A percentile compares a stretch with the other conserved stretches of the same genome.
Conservation (phyloP, 2,888 invertebrate species). For the Heliconius charithonia region DNA sequence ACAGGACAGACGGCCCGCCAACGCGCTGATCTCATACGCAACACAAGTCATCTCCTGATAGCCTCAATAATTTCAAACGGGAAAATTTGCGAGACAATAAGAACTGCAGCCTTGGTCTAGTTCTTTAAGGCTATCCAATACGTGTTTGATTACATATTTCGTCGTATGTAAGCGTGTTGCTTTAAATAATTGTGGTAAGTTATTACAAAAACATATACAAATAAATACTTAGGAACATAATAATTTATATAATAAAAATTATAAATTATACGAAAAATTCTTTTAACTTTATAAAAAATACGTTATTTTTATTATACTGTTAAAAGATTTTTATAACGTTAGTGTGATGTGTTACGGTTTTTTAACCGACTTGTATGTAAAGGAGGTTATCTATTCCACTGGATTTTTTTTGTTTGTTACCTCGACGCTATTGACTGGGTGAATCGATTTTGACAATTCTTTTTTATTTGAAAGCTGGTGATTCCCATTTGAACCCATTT, state of each 20-base stretch:
- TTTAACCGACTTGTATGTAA: no score
- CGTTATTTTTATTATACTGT: no score
- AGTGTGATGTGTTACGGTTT: no score
- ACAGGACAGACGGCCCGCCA: constrained; percentile 55
- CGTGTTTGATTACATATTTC: constrained; percentile 25
- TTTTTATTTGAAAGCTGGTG: no score
- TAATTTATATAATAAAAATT: not conserved
- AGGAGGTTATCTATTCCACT: no score
- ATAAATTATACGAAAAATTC: not conserved
- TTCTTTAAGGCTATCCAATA: constrained; percentile 32
- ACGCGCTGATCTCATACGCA: constrained; percentile 49
- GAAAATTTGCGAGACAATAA: constrained; percentile 32
- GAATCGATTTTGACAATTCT: no score
- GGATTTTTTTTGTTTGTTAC: no score
- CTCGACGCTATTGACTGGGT: no score
- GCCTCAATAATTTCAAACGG: constrained; percentile 35
- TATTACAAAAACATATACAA: not conserved
- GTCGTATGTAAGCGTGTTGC: not conserved
- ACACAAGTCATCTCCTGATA: constrained; percentile 44
- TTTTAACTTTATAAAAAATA: no score
- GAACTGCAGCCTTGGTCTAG: constrained; percentile 32
- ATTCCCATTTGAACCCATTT: no score
- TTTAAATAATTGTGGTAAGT: not conserved
- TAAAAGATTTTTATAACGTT: no score
- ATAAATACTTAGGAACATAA: no score